These are phyloP conservation scores for Cyphomyrus discorhynchus DNA, from an alignment of 2,113 vertebrate genomes.

Conservation along the genomic window DNA sequence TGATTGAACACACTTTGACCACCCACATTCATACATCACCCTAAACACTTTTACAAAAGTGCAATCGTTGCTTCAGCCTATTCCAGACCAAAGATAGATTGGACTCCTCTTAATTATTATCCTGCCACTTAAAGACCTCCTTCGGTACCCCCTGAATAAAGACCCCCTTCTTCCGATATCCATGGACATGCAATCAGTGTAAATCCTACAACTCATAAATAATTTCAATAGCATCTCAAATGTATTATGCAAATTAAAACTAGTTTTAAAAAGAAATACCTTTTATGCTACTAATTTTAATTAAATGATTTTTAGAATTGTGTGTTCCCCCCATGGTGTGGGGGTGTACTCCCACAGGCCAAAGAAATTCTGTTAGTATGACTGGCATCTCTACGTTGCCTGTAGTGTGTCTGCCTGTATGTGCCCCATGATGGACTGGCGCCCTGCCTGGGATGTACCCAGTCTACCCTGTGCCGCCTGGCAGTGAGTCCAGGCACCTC, in stretches of 20 bases:
- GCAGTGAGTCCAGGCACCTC: neutral
- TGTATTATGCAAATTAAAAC: neutral
- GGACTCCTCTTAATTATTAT: neutral
- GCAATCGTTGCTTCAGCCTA: neutral
- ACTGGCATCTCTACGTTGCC: neutral
- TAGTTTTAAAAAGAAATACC: neutral
- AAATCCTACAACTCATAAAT: neutral
- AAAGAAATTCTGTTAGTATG: neutral
- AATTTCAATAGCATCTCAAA: neutral
- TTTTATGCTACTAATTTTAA: neutral
- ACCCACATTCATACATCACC: neutral
- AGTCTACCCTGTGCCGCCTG: neutral
- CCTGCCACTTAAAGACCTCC: neutral
- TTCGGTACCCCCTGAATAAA: neutral
- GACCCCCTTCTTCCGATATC: neutral
- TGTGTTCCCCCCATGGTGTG: neutral
- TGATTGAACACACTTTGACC: neutral
- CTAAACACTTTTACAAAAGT: neutral
- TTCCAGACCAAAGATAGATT: neutral
- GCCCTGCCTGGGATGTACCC: neutral
- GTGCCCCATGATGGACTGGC: neutral
- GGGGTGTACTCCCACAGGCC: neutral
- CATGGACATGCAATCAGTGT: neutral
- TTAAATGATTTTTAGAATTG: neutral
- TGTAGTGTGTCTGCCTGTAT: neutral